Percentiles rank a stretch among this genome's conserved stretches.
Evolutionary conservation across 2,888 invertebrate species (phyloP).

Genomic region (Gibbula magus): DNA sequence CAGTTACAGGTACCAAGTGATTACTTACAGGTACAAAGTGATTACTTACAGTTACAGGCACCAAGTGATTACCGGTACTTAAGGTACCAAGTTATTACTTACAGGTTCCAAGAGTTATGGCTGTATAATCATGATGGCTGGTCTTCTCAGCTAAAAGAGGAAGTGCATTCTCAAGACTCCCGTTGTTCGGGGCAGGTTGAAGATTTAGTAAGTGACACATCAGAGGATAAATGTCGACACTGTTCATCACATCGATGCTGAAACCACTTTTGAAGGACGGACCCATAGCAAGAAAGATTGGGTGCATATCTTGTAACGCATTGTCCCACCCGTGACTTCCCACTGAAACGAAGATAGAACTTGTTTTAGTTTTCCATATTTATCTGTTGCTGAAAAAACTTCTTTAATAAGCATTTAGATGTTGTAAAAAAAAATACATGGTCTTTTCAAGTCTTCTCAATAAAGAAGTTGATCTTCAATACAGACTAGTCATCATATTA

Average conservation of each 20-base stretch:
- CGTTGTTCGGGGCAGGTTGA: constrained; percentile 69
- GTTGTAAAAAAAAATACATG: no score
- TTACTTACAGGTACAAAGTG: no score
- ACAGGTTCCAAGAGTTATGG: constrained; percentile 57
- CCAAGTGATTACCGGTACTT: no score
- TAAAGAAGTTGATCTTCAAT: no score
- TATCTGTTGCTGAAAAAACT: no score
- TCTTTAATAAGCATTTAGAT: no score
- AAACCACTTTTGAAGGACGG: constrained; percentile 68
- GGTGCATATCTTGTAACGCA: constrained; percentile 79
- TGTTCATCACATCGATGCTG: constrained; percentile 62
- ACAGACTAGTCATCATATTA: no score
- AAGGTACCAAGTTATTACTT: constrained; percentile 40
- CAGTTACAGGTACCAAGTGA: no score
- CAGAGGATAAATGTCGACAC: constrained; percentile 72
- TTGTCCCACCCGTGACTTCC: constrained; percentile 76
- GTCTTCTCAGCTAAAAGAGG: constrained; percentile 43
- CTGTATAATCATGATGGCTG: constrained; percentile 28
- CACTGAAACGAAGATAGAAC: constrained; percentile 40
- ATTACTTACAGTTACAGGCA: no score
- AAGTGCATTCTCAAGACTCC: constrained; percentile 57
- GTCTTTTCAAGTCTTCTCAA: no score
- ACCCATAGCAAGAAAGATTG: constrained; percentile 84
- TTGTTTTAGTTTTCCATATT: no score
- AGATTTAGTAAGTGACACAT: constrained; percentile 70